A percentile compares a stretch with the other conserved stretches of the same genome.
phyloP scores from a whole-genome alignment of 2,888 invertebrate genomes.

The Lamproptera curius region DNA sequence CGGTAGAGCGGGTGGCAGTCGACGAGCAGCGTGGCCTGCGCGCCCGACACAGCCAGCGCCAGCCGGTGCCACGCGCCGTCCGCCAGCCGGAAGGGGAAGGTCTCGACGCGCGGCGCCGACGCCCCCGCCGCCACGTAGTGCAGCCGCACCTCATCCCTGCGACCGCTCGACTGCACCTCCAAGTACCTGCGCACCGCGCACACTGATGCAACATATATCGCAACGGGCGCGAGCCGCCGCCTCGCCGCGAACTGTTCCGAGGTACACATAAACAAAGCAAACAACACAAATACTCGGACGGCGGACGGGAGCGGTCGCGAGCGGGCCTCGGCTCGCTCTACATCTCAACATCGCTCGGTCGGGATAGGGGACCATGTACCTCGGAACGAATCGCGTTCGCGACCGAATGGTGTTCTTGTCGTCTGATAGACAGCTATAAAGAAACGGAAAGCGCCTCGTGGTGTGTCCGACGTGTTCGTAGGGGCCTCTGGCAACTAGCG shows the following conservation, averaged over 20 bases:
- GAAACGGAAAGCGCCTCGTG: conserved; percentile 45
- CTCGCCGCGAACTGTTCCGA: conserved; percentile 73
- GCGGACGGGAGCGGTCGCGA: conserved; percentile 50
- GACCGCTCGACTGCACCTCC: conserved; percentile 94
- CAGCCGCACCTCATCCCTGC: conserved; percentile 90
- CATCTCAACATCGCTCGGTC: conserved; percentile 79
- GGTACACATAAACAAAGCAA: conserved; percentile 76
- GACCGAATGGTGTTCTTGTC: conserved; percentile 50
- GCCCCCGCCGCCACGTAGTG: conserved; percentile 86
- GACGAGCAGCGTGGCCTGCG: conserved; percentile 89
- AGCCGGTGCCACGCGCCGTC: conserved; percentile 93
- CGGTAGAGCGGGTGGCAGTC: conserved; percentile 93
- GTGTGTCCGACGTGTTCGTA: conserved; percentile 40
- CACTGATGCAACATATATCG: conserved; percentile 40
- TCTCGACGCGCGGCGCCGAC: conserved; percentile 85
- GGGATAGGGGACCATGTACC: conserved; percentile 77
- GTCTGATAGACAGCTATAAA: conserved; percentile 52
- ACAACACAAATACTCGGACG: conserved; percentile 65
- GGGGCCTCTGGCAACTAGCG: conserved; percentile 28
- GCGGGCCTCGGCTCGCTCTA: conserved; percentile 72
- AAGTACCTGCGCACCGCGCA: conserved; percentile 82
- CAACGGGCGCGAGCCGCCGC: conserved; percentile 35
- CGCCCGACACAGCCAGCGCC: conserved; percentile 90
- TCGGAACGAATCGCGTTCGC: conserved; percentile 76
- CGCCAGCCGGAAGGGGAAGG: conserved; percentile 91